These are phyloP conservation scores for Aurelia coerulea DNA, from an alignment of 30 jellyfish, hydroid and myxozoan species.

Conservation along the genomic window DNA sequence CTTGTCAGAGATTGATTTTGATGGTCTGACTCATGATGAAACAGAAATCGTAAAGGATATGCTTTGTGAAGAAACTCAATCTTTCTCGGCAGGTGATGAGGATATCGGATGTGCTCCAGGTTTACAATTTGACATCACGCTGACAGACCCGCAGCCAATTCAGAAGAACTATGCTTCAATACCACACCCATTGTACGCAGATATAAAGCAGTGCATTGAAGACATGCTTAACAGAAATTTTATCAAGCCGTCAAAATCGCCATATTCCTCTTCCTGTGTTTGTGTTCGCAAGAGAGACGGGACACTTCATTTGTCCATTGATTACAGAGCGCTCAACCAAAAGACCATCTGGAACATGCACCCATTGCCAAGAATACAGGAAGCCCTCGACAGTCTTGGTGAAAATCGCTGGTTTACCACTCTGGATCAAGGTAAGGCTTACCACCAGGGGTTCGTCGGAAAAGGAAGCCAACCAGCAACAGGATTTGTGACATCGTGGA, in stretches of 20 bases:
- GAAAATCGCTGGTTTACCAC: neutral
- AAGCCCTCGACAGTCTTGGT: conserved; percentile 36
- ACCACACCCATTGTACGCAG: conserved; percentile 35
- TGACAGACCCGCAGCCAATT: conserved; percentile 12
- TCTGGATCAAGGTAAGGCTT: too few species aligned
- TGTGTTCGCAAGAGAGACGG: too few species aligned
- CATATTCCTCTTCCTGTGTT: too few species aligned
- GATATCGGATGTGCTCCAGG: conserved; percentile 37
- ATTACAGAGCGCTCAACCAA: too few species aligned
- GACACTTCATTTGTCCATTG: too few species aligned
- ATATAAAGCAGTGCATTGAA: conserved; percentile 12
- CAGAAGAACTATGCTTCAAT: conserved; percentile 10
- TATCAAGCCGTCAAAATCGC: too few species aligned
- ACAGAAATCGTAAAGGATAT: neutral
- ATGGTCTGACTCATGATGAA: conserved; percentile 2
- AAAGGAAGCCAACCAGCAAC: too few species aligned
- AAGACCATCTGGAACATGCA: too few species aligned
- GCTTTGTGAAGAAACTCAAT: conserved; percentile 20
- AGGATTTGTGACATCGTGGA: neutral
- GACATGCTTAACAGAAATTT: conserved; percentile 1
- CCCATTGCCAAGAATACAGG: neutral
- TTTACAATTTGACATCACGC: conserved; percentile 18
- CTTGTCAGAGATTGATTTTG: conserved; percentile 5
- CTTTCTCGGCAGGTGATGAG: conserved; percentile 19
- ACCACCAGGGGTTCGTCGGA: too few species aligned